A percentile compares a stretch with the other conserved stretches of the same genome.
These are phyloP conservation scores for Lynx canadensis DNA, from an alignment of 2,113 vertebrate genomes.

Conservation along the genomic window DNA sequence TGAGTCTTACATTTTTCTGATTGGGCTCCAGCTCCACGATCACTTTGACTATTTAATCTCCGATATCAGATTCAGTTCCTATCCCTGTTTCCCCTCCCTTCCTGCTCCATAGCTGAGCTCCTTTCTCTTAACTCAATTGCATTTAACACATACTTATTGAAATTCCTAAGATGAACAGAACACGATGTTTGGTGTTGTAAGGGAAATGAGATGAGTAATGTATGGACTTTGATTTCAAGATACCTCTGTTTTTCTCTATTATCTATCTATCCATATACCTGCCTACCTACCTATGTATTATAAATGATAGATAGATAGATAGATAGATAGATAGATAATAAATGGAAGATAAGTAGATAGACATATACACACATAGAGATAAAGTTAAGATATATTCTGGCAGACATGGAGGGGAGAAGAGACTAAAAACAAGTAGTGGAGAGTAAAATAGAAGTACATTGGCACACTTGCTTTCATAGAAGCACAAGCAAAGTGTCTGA, in stretches of 20 bases:
- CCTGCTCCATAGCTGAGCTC: background rate
- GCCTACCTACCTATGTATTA: background rate
- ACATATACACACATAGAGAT: background rate
- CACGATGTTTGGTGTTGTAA: background rate
- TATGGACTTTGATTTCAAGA: background rate
- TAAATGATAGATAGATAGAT: background rate
- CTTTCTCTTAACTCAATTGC: background rate
- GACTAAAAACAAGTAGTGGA: background rate
- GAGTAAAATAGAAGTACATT: background rate
- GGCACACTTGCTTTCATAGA: background rate
- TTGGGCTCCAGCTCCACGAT: background rate
- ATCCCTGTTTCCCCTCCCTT: background rate
- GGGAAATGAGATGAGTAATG: background rate
- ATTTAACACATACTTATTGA: background rate
- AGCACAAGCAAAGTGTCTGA: background rate
- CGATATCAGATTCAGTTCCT: background rate
- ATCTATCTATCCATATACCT: background rate
- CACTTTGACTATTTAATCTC: background rate
- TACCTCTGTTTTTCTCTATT: background rate
- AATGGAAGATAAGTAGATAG: background rate
- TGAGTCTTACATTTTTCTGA: background rate
- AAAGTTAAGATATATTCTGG: background rate
- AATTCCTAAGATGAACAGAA: background rate
- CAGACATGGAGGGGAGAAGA: background rate
- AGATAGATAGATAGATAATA: background rate